Base-by-base conservation (phyloP, 2,888 invertebrate genomes). In the Tinea trinotella region DNA sequence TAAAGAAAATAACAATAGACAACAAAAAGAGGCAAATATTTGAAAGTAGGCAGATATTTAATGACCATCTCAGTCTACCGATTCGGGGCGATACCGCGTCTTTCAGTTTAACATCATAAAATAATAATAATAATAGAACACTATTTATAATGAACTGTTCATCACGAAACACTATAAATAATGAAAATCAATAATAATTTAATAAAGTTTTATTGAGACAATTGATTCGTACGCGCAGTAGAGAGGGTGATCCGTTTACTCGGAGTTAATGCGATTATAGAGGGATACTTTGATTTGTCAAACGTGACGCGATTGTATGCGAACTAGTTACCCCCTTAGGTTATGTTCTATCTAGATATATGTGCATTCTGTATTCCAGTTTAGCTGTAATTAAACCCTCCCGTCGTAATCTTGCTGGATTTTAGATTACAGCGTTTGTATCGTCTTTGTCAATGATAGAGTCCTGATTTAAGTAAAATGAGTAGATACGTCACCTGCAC, bases 231-330 rank as follows among this genome's bases (percentile, higher is more conserved):
- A 18, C 18, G 7, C 12, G 13, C 13, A 1, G 40, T 15, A 15
- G 40, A 40, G 15, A 40, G 5, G 13, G 7, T 40, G 40, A 40
- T 50, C 24, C 24, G 24, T 50, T 50, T 24, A 22, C 13, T 24
- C 24, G n/a, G 22, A 17, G 22, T 24, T 50, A 50, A 50, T 50
- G 22, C 50, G 24, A 50, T 50, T 50, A 50, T 24, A 22, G n/a
- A 50, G 50, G 24, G 7, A 50, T 50, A 50, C 50, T 50, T 50
- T 49, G 49, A 49, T 49, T 20, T 50, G 50, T 50, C 50, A 24
- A 50, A 24, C 50, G 24, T 50, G 50, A 50, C 50, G n/a, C 24
- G 50, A 49, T 50, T 20, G 2, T 19, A 4, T 48, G 20, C 18
- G 15, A 40, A 40, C 13, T 40, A 40, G 40, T 40, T 40, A 40